Evolutionary conservation across 2,113 vertebrate species (phyloP).

Genomic region (Menura novaehollandiae): DNA sequence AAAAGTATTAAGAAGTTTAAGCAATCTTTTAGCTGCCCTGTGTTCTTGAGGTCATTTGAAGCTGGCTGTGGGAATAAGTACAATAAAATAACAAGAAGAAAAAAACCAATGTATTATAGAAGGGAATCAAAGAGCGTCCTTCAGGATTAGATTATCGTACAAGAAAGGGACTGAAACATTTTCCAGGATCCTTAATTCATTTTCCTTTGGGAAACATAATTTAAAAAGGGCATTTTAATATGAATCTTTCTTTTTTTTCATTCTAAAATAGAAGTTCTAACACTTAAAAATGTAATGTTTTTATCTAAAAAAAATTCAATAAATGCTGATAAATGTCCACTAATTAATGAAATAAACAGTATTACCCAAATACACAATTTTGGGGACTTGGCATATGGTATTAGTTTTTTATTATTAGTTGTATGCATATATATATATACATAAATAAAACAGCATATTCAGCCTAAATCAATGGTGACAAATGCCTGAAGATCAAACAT

Average conservation of each 20-base stretch:
- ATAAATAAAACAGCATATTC: neutral
- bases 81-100: constrained; percentile 64
- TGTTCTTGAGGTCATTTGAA: constrained; percentile 68
- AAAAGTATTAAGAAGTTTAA: constrained; percentile 81
- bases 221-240: constrained; percentile 17
- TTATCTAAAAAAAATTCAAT: neutral
- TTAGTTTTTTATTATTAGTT: neutral
- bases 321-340: neutral
- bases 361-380: neutral
- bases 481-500: neutral
- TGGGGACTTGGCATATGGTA: neutral
- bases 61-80: constrained; percentile 63
- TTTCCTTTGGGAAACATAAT: constrained; percentile 41
- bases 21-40: constrained; percentile 70
- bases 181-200: constrained; percentile 35
- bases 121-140: constrained; percentile 41
- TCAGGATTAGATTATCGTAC: constrained; percentile 63
- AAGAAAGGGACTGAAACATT: constrained; percentile 52
- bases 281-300: neutral
- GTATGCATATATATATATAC: neutral
- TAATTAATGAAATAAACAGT: neutral
- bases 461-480: neutral
- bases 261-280: neutral
- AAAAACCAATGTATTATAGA: constrained; percentile 48
- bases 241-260: neutral